phyloP scores from a whole-genome alignment of 1,140 invertebrate species.

The Bombus sylvicola region DNA sequence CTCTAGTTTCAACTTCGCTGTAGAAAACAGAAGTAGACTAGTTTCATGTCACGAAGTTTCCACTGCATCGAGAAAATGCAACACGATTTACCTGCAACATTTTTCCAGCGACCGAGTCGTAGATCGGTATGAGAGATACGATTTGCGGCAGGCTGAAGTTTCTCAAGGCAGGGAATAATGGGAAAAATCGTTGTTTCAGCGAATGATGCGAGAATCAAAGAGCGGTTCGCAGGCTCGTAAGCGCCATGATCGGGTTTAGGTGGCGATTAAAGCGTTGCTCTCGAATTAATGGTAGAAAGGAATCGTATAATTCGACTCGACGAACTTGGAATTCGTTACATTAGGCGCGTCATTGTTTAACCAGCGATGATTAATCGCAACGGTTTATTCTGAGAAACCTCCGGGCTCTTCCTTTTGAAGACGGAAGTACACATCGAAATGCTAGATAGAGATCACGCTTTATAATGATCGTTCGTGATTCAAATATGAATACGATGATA shows the following conservation, averaged over 20 bases:
- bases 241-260: not conserved
- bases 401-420: not conserved
- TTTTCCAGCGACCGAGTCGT: not conserved
- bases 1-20: too few relatives aligned
- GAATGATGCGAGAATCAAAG: not conserved
- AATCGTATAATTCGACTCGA: not conserved
- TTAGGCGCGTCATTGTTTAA: conserved; percentile 3
- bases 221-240: not conserved
- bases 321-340: not conserved
- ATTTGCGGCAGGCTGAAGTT: not conserved
- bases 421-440: not conserved
- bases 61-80: not conserved
- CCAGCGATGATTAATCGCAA: not conserved
- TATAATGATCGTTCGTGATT: conserved; percentile 19
- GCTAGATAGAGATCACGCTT: conserved; percentile 2
- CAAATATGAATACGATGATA: conserved; percentile 11
- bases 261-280: not conserved
- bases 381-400: not conserved
- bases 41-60: too few relatives aligned
- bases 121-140: conserved; percentile 9
- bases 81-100: not conserved
- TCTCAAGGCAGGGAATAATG: not conserved
- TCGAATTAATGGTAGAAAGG: conserved; percentile 2
- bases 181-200: not conserved
- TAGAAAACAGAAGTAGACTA: too few relatives aligned